Evolutionary conservation across 2,797 vertebrate species (phyloP).

Genomic region (Mallotus villosus): DNA sequence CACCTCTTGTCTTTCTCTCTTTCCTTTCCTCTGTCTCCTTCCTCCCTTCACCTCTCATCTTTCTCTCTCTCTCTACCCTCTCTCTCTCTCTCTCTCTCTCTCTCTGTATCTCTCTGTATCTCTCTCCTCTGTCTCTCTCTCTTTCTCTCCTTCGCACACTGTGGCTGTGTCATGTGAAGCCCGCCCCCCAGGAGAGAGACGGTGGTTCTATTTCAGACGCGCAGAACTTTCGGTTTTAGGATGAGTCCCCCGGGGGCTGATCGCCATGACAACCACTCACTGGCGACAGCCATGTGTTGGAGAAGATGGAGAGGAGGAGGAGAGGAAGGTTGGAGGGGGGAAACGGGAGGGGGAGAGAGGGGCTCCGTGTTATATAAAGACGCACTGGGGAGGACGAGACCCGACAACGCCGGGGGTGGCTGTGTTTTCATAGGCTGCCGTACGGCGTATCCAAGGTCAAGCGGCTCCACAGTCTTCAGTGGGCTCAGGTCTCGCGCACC

Average conservation of each 20-base stretch:
- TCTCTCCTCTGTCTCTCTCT: background rate
- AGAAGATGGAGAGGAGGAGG: conserved; percentile 51
- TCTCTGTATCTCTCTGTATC: conserved; percentile 19
- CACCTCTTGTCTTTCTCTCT: conserved; percentile 21
- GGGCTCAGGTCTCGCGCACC: background rate
- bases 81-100: background rate
- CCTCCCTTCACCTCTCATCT: conserved; percentile 18
- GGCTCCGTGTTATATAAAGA: conserved; percentile 22
- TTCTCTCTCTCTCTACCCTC: conserved; percentile 5
- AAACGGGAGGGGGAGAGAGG: conserved; percentile 15
- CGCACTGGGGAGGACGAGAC: background rate
- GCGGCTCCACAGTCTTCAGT: background rate
- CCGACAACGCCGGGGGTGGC: background rate
- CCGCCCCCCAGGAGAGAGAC: conserved; percentile 41
- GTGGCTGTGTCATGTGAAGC: conserved; percentile 47
- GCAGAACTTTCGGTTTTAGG: conserved; percentile 73
- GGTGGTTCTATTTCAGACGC: conserved; percentile 66
- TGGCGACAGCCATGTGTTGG: conserved; percentile 67
- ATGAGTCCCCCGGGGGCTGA: conserved; percentile 71
- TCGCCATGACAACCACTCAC: conserved; percentile 76
- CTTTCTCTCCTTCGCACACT: conserved; percentile 10
- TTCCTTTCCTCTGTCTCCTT: background rate
- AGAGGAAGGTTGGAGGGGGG: conserved; percentile 24
- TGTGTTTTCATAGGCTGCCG: background rate
- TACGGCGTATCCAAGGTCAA: background rate